Base-by-base conservation (phyloP, 2,888 invertebrate genomes). In the Calephelis perditalis region DNA sequence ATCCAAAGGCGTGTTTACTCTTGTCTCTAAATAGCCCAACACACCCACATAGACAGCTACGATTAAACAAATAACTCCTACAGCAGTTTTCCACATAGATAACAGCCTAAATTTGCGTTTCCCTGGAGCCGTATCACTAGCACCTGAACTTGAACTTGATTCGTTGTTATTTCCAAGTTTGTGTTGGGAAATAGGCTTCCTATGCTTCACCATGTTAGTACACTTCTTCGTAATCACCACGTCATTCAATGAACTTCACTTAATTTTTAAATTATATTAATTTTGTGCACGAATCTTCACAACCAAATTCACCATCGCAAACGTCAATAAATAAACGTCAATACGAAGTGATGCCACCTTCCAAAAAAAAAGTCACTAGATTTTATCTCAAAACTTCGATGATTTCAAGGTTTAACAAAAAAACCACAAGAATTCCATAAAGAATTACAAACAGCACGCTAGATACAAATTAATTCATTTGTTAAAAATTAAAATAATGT, bases 1-100 rank as follows among this genome's bases (percentile, higher is more conserved):
- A 72, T 95, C 94, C 67, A 95, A 94, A 0, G 96, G 97, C 0
- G 97, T 97, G 78, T 96, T 97, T 0, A 98, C 96, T 68, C 97
- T 91, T 0, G 97, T 97, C 86, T 97, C 97, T 65, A 97, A 81
- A 76, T 97, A 97, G 2, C 97, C 97, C 72, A 95, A 84, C 70
- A 95, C 95, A 58, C 95, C 94, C 68, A 96, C 94, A 76, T 94
- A 94, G 0, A 93, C 92, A 3, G 96, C 96, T 58, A 96, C 89
- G 0, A 91, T 80, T 62, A 97, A 91, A 69, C 94, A 95, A 10
- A 91, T 75, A 55, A 89, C 90, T 7, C 94, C 94, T 11, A 93
- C 79, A 35, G 90, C 73, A 15, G 93, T 92, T 78, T 94, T 94
- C 94, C 94, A 94, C 44, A 77, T 68, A 60, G 86, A 81, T 44